phyloP scores from a whole-genome alignment of 2,797 vertebrate genomes.

The Artibeus lituratus region DNA sequence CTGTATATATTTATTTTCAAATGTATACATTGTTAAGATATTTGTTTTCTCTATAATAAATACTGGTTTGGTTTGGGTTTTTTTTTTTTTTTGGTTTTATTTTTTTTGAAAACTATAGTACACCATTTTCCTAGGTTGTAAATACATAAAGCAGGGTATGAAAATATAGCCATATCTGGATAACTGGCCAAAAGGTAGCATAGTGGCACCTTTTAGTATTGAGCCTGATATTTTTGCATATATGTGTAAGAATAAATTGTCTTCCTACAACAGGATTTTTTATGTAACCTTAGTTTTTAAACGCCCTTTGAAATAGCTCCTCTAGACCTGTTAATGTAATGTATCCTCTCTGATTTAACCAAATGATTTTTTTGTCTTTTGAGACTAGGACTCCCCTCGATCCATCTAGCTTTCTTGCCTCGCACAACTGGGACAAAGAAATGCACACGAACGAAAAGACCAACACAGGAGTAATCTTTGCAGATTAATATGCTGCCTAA shows the following conservation, averaged over 20 bases:
- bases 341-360: neutral
- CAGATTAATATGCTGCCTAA: neutral
- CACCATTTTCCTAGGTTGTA: slow-evolving; percentile 34
- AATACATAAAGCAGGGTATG: slow-evolving; percentile 46
- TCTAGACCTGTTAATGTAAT: neutral
- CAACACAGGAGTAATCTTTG: neutral
- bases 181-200: neutral
- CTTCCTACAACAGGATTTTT: slow-evolving; percentile 70
- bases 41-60: slow-evolving; percentile 60
- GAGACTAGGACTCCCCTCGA: neutral
- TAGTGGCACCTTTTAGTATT: slow-evolving; percentile 17
- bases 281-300: slow-evolving; percentile 53
- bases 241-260: slow-evolving; percentile 44
- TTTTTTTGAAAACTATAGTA: neutral
- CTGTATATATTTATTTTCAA: slow-evolving; percentile 45
- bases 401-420: neutral
- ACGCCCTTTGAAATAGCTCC: slow-evolving; percentile 56
- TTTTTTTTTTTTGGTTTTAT: too few species aligned
- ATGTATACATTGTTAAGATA: slow-evolving; percentile 59
- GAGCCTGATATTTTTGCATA: slow-evolving; percentile 47
- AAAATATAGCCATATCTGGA: slow-evolving; percentile 42
- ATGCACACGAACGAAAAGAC: neutral
- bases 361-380: neutral
- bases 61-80: neutral
- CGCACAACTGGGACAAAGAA: neutral